Base-by-base conservation (phyloP, 2,797 vertebrate genomes). In the Falco columbarius region DNA sequence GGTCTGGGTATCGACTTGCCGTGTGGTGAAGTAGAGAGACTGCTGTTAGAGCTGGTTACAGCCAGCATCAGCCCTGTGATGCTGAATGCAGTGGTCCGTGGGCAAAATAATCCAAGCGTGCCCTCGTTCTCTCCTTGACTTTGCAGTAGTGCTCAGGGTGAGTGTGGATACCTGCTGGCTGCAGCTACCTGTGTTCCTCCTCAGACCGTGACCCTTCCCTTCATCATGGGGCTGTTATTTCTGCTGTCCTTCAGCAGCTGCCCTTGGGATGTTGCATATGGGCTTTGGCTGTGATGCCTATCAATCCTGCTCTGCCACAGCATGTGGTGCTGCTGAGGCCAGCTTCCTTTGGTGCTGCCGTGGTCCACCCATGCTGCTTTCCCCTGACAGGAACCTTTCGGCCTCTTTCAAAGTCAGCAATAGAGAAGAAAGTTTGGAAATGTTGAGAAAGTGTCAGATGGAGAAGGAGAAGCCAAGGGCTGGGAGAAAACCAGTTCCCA, bases 21-120 rank as follows among this genome's bases (percentile, higher is more conserved):
- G 9, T 4, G 1, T 0, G 5, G 12, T 7, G 40, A 65, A 66
- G 34, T 17, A 14, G 44, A 38, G 18, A 6, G 3, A 0, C 42
- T 30, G 1, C 56, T 12, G 46, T 21, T 14, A 3, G 47, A 27
- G 9, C 3, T 56, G 58, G 47, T 49, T 30, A 1, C 12, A 20
- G 76, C n/a, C 54, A 59, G 34, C 29, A 4, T 0, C 1, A 70
- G 38, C 21, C 5, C 0, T 44, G 34, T 5, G 24, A 7, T 49
- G 72, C 9, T 29, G 26, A 26, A 13, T 12, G 56, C 26, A 7
- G 18, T 14, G 34, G 1, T 56, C 47, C 0, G 0, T 1, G 32
- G 55, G 59, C 34, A 46, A 21, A 82, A 30, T 2, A 9, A 27
- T 3, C 4, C 1, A 30, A 56, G 36, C 0, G 0, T 62, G 59